phyloP scores from a whole-genome alignment of 2,797 vertebrate species.

The Anguilla obscura region DNA sequence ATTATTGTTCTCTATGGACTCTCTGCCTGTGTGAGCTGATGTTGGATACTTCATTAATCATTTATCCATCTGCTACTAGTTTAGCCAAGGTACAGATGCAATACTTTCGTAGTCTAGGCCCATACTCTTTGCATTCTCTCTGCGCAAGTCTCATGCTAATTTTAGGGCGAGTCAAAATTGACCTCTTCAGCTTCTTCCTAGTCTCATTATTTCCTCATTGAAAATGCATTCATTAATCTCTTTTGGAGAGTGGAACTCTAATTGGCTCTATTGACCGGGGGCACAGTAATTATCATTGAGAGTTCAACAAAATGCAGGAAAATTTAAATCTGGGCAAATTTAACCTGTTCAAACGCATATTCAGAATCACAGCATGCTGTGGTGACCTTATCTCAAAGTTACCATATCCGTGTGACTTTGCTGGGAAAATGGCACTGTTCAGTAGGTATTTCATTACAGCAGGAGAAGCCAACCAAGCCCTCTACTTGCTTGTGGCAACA shows the following conservation, averaged over 20 bases:
- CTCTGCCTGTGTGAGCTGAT: background rate
- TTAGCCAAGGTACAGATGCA: background rate
- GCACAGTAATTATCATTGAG: constrained; percentile 3
- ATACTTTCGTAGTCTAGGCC: background rate
- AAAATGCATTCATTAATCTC: background rate
- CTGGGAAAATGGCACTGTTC: background rate
- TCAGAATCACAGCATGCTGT: background rate
- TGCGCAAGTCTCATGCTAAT: background rate
- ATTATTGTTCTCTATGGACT: no score
- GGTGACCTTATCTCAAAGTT: background rate
- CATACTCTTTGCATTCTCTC: background rate
- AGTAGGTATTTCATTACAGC: background rate
- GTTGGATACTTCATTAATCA: background rate
- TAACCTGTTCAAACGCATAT: background rate
- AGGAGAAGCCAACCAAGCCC: background rate
- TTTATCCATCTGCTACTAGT: background rate
- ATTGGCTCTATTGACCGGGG: background rate
- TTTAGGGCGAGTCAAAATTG: background rate
- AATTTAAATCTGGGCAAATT: background rate
- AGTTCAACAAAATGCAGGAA: background rate
- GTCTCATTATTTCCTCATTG: constrained; percentile 12
- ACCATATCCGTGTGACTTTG: background rate
- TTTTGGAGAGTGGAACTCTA: background rate
- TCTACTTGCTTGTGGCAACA: background rate
- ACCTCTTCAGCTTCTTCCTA: background rate